Percentiles rank a stretch among this genome's conserved stretches.
phyloP scores from a whole-genome alignment of 2,113 vertebrate genomes.

The Eurystomus gularis region DNA sequence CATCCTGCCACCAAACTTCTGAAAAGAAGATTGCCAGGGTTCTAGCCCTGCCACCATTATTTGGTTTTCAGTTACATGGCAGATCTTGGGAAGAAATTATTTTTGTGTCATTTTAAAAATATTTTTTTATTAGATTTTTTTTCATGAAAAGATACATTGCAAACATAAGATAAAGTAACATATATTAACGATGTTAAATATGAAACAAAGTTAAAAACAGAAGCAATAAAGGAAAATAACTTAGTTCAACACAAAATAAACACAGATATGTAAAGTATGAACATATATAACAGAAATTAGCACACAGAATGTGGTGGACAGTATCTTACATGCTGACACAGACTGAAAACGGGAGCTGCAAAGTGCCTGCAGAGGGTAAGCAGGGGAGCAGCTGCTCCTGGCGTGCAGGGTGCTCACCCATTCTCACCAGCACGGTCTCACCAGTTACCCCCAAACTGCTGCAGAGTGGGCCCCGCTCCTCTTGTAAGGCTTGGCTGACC shows the following conservation, averaged over 20 bases:
- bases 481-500: background rate
- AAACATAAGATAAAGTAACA: slow-evolving; percentile 44
- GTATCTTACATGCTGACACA: background rate
- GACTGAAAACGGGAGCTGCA: background rate
- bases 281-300: slow-evolving; percentile 4
- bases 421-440: background rate
- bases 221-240: slow-evolving; percentile 35
- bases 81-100: slow-evolving; percentile 35
- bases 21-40: background rate
- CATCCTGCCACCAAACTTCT: background rate
- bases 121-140: slow-evolving; percentile 61
- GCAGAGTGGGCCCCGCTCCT: background rate
- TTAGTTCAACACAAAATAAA: slow-evolving; percentile 49
- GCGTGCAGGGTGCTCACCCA: background rate
- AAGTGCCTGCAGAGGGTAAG: background rate
- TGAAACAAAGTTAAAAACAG: slow-evolving; percentile 19
- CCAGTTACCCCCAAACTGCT: background rate
- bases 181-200: slow-evolving; percentile 26
- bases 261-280: background rate
- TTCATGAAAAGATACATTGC: slow-evolving; percentile 22
- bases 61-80: background rate
- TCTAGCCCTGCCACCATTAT: background rate
- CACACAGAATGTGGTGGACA: background rate
- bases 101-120: slow-evolving; percentile 51
- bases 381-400: background rate